These are phyloP conservation scores for Andrena chrysosceles DNA, from an alignment of 2,888 invertebrate genomes.

Conservation along the genomic window DNA sequence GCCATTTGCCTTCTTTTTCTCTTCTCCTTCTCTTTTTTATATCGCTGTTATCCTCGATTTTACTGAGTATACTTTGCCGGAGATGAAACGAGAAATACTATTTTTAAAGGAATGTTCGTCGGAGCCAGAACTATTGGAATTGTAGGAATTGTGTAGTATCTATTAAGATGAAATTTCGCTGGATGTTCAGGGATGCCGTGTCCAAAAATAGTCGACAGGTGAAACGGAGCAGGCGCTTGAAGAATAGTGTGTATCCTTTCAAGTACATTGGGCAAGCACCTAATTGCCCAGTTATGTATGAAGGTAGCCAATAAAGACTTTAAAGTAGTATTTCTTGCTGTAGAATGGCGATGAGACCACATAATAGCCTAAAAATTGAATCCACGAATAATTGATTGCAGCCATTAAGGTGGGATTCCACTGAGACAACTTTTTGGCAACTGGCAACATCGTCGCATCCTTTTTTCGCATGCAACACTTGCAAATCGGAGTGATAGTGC, in stretches of 20 bases:
- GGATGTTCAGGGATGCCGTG: background rate
- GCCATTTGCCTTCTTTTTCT: conserved; percentile 13
- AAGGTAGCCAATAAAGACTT: too few relatives aligned
- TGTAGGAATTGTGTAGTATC: background rate
- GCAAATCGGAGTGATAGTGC: too few relatives aligned
- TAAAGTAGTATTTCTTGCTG: too few relatives aligned
- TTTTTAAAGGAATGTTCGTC: background rate
- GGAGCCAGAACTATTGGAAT: background rate
- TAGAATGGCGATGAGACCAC: too few relatives aligned
- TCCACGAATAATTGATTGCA: too few relatives aligned
- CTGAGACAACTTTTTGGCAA: too few relatives aligned
- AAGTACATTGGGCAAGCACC: background rate
- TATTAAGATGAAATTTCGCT: conserved; percentile 4
- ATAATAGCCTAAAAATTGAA: too few relatives aligned
- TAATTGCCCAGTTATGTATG: too few relatives aligned
- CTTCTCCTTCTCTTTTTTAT: background rate
- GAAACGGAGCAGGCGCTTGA: background rate
- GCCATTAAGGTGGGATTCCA: too few relatives aligned
- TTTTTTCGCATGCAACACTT: too few relatives aligned
- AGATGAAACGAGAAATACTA: conserved; percentile 30
- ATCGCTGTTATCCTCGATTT: conserved; percentile 20
- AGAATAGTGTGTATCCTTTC: background rate
- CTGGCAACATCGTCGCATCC: too few relatives aligned
- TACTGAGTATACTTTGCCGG: background rate
- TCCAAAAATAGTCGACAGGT: background rate